Conservation (phyloP, 2,888 invertebrate species). For the Calliphora vomitoria region DNA sequence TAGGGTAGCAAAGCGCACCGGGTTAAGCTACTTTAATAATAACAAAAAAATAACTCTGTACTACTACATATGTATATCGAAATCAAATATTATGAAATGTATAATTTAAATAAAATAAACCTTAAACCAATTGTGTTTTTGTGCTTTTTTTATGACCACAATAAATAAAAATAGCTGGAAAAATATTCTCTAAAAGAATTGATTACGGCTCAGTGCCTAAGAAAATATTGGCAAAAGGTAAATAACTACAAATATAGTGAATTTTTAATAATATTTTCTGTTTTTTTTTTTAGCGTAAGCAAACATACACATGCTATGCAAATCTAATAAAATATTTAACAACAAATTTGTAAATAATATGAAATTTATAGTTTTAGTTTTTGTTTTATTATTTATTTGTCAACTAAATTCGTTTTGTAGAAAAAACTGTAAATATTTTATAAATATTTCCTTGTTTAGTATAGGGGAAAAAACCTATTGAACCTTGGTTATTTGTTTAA, state of each 20-base stretch:
- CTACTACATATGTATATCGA: not conserved
- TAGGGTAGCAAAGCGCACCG: too few species aligned
- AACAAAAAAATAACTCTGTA: conserved; percentile 8
- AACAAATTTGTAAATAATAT: conserved; percentile 28
- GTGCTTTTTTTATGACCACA: not conserved
- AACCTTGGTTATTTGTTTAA: too few species aligned
- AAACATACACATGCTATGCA: not conserved
- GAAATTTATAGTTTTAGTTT: conserved; percentile 1
- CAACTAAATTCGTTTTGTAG: not conserved
- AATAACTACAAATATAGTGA: conserved; percentile 31
- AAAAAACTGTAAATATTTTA: not conserved
- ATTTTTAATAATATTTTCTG: conserved; percentile 26
- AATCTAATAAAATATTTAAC: conserved; percentile 46
- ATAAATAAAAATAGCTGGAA: conserved; percentile 29
- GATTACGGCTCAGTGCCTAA: conserved; percentile 63
- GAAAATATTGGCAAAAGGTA: conserved; percentile 62
- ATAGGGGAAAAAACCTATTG: not conserved
- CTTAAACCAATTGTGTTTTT: conserved; percentile 13
- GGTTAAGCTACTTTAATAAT: not conserved
- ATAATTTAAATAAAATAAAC: conserved; percentile 44
- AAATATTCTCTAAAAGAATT: conserved; percentile 35
- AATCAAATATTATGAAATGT: conserved; percentile 46
- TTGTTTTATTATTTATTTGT: conserved; percentile 8
- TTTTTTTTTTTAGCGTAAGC: not conserved
- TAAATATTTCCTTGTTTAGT: conserved; percentile 14